Evolutionary conservation across 2,888 invertebrate genomes (phyloP).

Genomic region (Tillus elongatus): DNA sequence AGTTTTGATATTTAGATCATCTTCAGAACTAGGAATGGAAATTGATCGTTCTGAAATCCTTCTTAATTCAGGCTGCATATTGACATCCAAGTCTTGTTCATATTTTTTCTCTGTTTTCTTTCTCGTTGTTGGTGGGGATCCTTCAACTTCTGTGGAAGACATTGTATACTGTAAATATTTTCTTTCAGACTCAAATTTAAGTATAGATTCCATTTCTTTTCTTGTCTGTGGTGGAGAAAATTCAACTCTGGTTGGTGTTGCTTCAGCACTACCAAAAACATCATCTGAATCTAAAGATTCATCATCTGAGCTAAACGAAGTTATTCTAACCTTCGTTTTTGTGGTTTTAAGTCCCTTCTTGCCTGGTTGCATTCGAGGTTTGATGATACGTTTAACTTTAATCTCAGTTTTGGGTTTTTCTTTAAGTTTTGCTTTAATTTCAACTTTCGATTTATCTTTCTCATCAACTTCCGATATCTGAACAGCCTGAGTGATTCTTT

Average conservation of each 20-base stretch:
- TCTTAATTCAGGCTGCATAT: slow-evolving; percentile 55
- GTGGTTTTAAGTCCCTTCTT: slow-evolving; percentile 53
- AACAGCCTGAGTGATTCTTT: slow-evolving; percentile 21
- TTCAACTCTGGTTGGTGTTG: slow-evolving; percentile 60
- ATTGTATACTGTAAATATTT: slow-evolving; percentile 51
- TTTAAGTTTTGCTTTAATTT: slow-evolving; percentile 44
- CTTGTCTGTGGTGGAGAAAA: slow-evolving; percentile 69
- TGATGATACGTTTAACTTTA: slow-evolving; percentile 53
- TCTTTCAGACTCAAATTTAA: slow-evolving; percentile 63
- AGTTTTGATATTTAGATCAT: slow-evolving; percentile 55
- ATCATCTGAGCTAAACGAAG: slow-evolving; percentile 67
- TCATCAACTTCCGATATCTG: slow-evolving; percentile 27
- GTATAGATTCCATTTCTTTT: slow-evolving; percentile 65
- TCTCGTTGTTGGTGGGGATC: slow-evolving; percentile 64
- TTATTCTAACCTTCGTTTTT: slow-evolving; percentile 61
- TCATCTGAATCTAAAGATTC: slow-evolving; percentile 70
- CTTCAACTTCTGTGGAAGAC: slow-evolving; percentile 71
- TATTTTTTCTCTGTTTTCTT: slow-evolving; percentile 56
- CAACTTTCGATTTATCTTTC: slow-evolving; percentile 34
- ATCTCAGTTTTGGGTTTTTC: slow-evolving; percentile 47
- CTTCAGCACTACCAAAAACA: slow-evolving; percentile 67
- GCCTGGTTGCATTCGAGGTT: slow-evolving; percentile 53
- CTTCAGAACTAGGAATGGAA: slow-evolving; percentile 67
- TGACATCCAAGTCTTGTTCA: slow-evolving; percentile 52
- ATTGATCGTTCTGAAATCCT: slow-evolving; percentile 66